phyloP scores from a whole-genome alignment of 2,797 vertebrate species.

The Micropoecilia bifurca region DNA sequence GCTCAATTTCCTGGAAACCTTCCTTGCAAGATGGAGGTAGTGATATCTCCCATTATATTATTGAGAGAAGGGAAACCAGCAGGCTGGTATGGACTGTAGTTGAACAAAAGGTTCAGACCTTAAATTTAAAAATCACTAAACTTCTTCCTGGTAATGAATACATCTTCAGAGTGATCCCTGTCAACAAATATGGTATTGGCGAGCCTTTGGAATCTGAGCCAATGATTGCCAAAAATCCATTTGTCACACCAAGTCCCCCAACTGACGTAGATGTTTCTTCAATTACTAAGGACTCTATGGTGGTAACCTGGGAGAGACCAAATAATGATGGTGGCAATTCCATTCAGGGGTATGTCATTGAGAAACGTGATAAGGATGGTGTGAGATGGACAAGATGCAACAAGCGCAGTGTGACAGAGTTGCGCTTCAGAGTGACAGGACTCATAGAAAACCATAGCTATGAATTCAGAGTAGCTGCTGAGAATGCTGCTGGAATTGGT shows the following conservation, averaged over 20 bases:
- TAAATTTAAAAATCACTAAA: conserved; percentile 94
- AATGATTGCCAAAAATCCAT: conserved; percentile 93
- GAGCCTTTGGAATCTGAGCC: conserved; percentile 96
- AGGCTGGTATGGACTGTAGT: conserved; percentile 96
- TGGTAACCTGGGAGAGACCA: conserved; percentile 96
- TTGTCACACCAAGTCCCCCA: conserved; percentile 89
- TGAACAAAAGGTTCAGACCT: conserved; percentile 92
- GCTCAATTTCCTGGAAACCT: conserved; percentile 92
- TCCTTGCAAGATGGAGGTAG: conserved; percentile 96
- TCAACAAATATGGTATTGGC: conserved; percentile 97
- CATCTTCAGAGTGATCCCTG: conserved; percentile 96
- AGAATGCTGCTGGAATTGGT: conserved; percentile 95
- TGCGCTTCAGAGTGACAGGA: conserved; percentile 93
- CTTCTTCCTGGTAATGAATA: conserved; percentile 98
- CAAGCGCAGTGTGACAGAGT: conserved; percentile 91
- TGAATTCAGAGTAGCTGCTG: conserved; percentile 95
- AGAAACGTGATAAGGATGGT: conserved; percentile 98
- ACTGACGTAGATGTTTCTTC: conserved; percentile 91
- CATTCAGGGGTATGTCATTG: conserved; percentile 93
- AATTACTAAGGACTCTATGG: conserved; percentile 97
- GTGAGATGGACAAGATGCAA: conserved; percentile 97
- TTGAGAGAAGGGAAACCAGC: conserved; percentile 98
- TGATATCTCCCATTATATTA: conserved; percentile 92
- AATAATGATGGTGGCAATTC: conserved; percentile 91
- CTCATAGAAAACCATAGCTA: conserved; percentile 95